Evolutionary conservation across 2,888 invertebrate species (phyloP), one percentile per base, ranked within the genome.

Genomic region (Plebejus melissa): DNA sequence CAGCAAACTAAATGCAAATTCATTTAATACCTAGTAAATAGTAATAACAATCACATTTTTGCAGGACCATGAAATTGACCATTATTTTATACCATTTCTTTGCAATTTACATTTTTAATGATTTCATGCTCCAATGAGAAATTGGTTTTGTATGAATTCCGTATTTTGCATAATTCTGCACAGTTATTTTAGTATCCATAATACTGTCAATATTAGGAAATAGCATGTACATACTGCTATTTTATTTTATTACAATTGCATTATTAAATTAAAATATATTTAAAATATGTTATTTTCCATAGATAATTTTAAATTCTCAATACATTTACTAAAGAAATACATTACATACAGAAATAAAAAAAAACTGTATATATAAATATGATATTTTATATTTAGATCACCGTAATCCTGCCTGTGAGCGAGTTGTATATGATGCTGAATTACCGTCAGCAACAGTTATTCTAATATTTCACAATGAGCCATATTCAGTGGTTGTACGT

Each of bases 401-500:
- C 81, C 87, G 93, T 38, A 87, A 93, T 82, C 91, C 93, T 1
- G 89, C 91, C 0, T 94, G 94, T 81, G 69, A 81, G 9, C 84
- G 90, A 1, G 84, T 94, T 0, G 76, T 86, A 0, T 94, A 94
- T 81, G 94, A 94, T 72, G 94, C 95, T 4, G 94, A 94, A 76
- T 89, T 99, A 75, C 95, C 95, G 1, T 95, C 95, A 0, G 96
- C 97, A 2, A 97, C 97, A 78, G 95, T 98, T n/a, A 94, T 98
- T 78, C 94, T 98, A 60, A 97, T 98, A 79, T 98, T 98, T 93
- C 97, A 96, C 86, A 98, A 98, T 87, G 98, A 98, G 88, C 97
- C 98, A 0, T 98, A 97, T 94, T 97, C 97, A 72, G 96, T 97
- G 60, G 93, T 98, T 69, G 84, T 98, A 60, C 89, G 98, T 77